Percentiles rank a stretch among this genome's conserved stretches.
Conservation (phyloP, 2,113 vertebrate genomes). For the Platichthys flesus region DNA sequence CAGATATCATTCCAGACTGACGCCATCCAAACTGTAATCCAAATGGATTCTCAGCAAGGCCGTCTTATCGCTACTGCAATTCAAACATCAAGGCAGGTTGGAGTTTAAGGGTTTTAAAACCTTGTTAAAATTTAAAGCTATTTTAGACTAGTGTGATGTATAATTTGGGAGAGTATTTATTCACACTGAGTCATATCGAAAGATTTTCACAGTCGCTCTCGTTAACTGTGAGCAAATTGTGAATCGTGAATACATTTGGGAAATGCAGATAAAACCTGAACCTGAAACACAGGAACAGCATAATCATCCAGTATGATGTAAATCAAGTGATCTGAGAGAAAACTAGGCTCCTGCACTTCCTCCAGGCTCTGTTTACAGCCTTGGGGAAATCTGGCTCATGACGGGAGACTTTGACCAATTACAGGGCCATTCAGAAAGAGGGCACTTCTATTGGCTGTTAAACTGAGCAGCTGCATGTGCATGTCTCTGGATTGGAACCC, state of each 20-base stretch:
- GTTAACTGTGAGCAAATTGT: not conserved
- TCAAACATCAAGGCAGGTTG: slow-evolving; percentile 32
- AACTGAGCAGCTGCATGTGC: too few relatives aligned
- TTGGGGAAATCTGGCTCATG: too few relatives aligned
- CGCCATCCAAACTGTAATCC: slow-evolving; percentile 48
- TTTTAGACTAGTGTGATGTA: not conserved
- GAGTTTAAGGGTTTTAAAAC: slow-evolving; percentile 9
- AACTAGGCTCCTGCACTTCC: too few relatives aligned
- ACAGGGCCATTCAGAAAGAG: too few relatives aligned
- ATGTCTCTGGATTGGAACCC: not conserved
- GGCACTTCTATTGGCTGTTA: not conserved
- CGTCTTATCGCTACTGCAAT: slow-evolving; percentile 27
- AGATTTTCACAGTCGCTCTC: not conserved
- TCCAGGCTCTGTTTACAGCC: too few relatives aligned
- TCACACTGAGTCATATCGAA: not conserved
- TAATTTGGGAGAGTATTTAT: slow-evolving; percentile 1
- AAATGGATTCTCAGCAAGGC: slow-evolving; percentile 37
- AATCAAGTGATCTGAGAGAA: too few relatives aligned
- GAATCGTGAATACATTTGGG: not conserved
- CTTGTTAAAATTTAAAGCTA: slow-evolving; percentile 7
- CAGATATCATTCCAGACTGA: slow-evolving; percentile 50
- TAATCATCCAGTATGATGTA: too few relatives aligned
- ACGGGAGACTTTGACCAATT: too few relatives aligned
- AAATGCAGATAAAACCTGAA: not conserved
- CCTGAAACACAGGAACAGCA: not conserved